Evolutionary conservation across 2,888 invertebrate species (phyloP).

Genomic region (Parascotia fuliginaria): DNA sequence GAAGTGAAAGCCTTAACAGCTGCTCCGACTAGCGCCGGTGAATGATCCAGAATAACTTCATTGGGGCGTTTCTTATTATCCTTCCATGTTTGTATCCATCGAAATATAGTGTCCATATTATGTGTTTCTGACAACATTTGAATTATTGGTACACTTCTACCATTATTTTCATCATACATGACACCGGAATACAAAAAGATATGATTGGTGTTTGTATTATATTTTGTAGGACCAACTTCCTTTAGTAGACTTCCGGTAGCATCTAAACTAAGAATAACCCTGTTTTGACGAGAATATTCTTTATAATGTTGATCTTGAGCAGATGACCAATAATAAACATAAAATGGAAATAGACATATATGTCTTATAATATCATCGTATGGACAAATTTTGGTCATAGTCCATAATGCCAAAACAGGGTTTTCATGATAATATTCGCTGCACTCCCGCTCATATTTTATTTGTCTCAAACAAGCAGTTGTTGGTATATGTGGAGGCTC

Average conservation of each 20-base stretch:
- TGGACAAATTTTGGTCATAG: neutral
- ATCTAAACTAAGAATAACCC: neutral
- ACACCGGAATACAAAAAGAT: constrained; percentile 1
- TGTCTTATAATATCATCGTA: neutral
- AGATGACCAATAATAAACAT: constrained; percentile 1
- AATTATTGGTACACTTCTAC: neutral
- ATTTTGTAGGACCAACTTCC: neutral
- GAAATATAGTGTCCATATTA: neutral
- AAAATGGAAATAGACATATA: neutral
- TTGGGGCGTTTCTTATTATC: neutral
- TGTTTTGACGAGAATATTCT: neutral
- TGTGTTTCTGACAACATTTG: constrained; percentile 1
- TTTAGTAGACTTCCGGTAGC: constrained; percentile 2
- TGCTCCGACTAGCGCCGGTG: constrained; percentile 1
- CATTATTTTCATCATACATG: constrained; percentile 2
- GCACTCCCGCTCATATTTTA: neutral
- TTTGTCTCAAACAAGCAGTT: neutral
- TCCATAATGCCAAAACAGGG: neutral
- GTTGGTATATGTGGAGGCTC: constrained; percentile 1
- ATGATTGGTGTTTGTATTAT: neutral
- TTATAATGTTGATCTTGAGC: neutral
- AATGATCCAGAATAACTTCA: constrained; percentile 1
- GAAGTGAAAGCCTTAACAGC: neutral
- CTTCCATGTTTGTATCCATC: constrained; percentile 1
- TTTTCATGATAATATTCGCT: neutral